Base-by-base conservation (phyloP, 2,113 vertebrate genomes). In the Phyllopteryx taeniolatus region DNA sequence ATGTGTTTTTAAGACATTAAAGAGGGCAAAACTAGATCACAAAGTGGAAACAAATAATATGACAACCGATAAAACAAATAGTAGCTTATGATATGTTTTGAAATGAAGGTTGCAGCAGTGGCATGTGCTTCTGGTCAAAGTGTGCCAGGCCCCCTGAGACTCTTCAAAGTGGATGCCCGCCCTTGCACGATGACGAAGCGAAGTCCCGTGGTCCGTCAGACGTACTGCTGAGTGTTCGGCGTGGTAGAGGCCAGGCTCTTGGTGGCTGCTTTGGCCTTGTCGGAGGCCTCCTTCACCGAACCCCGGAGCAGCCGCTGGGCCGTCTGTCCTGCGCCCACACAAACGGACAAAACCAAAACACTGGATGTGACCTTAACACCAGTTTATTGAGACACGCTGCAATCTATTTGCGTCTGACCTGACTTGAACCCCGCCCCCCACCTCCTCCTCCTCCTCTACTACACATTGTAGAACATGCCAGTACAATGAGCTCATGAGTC, bases 141-240 rank as follows among this genome's bases (percentile, higher is more conserved):
- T 62, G 46, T 72, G 53, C 75, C 39, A 69, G 42, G 6, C 35
- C 3, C 1, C 35, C 56, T 39, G 63, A 22, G 61, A 5, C 5
- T 44, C 63, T 49, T 75, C 54, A 63, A n/a, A 65, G 49, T 44
- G 49, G 35, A 60, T 47, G 6, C 3, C 4, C 35, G 35, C 35
- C 35, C 35, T 39, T 39, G 35, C 35, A 8, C 13, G 43, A 43
- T 35, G 67, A 73, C 54, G 43, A 27, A 61, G 62, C 74, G 0
- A 1, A 12, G 57, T 31, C 2, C 9, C 49, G 6, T 59, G 44
- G 10, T 9, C 51, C 0, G 2, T 93, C 88, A 93, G 51, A 92
- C 84, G 22, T 75, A 94, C 73, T 93, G 92, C 71, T 67, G 91
- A 11, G 92, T 78, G 46, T 93, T 92, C 79, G 88, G 85, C 1